Conservation (phyloP, 64 coral and sea anemone genomes). For the Actinia tenebrosa region DNA sequence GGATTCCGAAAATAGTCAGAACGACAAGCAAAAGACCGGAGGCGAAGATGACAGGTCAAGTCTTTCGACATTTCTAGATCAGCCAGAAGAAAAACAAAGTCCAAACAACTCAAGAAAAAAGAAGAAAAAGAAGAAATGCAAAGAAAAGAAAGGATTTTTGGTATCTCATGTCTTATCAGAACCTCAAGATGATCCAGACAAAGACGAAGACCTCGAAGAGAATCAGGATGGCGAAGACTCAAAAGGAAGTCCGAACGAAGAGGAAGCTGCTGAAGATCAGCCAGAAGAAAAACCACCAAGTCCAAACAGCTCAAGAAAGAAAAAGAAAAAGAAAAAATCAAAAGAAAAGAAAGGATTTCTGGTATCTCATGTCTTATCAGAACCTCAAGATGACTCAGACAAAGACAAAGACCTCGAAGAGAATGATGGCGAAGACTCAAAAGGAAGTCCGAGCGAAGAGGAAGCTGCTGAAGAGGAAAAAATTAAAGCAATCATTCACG, state of each 20-base stretch:
- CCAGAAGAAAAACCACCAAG: too few relatives aligned
- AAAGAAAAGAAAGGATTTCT: not conserved
- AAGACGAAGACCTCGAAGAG: not conserved
- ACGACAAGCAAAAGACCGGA: not conserved
- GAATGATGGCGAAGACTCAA: not conserved
- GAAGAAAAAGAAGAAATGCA: not conserved
- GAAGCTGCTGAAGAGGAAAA: not conserved
- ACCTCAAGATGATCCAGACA: conserved; percentile 11
- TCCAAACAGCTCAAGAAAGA: not conserved
- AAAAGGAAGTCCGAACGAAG: not conserved
- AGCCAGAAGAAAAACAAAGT: not conserved
- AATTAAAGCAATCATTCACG: too few relatives aligned
- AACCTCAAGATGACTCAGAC: conserved; percentile 8
- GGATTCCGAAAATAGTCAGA: not conserved
- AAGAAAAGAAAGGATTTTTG: not conserved
- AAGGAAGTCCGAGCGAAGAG: not conserved
- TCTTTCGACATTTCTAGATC: not conserved
- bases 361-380: not conserved
- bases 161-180: not conserved
- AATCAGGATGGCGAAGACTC: not conserved
- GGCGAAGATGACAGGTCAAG: too few relatives aligned
- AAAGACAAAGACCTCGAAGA: conserved; percentile 1
- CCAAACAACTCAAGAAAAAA: not conserved
- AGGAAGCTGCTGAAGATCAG: not conserved
- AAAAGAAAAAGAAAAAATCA: not conserved